Evolutionary conservation across 2,888 invertebrate genomes (phyloP).

Genomic region (Cheilosia soror): DNA sequence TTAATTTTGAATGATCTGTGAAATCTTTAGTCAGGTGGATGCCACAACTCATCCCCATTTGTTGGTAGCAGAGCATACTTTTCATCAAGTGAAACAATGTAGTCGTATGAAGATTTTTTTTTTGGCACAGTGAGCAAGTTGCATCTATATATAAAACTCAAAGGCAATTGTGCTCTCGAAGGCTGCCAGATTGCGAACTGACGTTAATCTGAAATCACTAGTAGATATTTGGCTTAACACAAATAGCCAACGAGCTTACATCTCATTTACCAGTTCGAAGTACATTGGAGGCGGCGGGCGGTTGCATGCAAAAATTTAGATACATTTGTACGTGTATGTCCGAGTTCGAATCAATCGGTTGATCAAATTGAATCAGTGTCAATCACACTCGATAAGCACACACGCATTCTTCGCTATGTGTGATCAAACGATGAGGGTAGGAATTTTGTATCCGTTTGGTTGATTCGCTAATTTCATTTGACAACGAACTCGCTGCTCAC

Average conservation of each 20-base stretch:
- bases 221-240: slow-evolving; percentile 62
- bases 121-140: slow-evolving; percentile 23
- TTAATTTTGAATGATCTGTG: slow-evolving; percentile 65
- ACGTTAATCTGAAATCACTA: slow-evolving; percentile 48
- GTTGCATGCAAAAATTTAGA: slow-evolving; percentile 56
- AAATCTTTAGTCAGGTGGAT: slow-evolving; percentile 70
- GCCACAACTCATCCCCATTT: not conserved
- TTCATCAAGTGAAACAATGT: slow-evolving; percentile 35
- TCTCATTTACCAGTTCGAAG: slow-evolving; percentile 63
- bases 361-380: slow-evolving; percentile 68
- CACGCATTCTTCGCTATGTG: not conserved
- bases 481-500: slow-evolving; percentile 69
- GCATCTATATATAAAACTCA: not conserved
- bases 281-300: slow-evolving; percentile 53
- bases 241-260: slow-evolving; percentile 74
- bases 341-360: slow-evolving; percentile 60
- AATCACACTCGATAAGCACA: slow-evolving; percentile 61
- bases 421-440: slow-evolving; percentile 61
- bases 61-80: not conserved
- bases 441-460: slow-evolving; percentile 66
- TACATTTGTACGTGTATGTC: slow-evolving; percentile 43
- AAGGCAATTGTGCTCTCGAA: not conserved
- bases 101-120: not conserved
- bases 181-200: not conserved
- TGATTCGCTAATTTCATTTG: slow-evolving; percentile 65